These are phyloP conservation scores for Pseudococcus jackbeardsleyi DNA, from an alignment of 2,888 invertebrate genomes.

Conservation along the genomic window DNA sequence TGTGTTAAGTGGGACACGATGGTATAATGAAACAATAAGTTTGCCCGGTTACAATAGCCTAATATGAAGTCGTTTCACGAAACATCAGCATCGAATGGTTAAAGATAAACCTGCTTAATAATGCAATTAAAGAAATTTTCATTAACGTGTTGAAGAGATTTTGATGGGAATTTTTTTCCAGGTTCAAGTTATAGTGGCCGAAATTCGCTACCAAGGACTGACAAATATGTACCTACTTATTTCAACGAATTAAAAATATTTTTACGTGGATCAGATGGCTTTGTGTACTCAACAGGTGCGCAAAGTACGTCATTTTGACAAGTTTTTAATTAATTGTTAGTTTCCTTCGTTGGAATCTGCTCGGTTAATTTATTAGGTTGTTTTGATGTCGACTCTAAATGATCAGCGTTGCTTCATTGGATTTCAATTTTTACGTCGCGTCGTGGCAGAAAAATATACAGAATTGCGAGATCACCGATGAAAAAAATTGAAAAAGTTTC, in stretches of 20 bases:
- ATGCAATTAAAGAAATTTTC: constrained; percentile 6
- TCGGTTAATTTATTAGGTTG: neutral
- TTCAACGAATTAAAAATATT: too few relatives aligned
- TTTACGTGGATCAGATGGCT: too few relatives aligned
- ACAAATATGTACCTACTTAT: neutral
- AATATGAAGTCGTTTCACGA: constrained; percentile 49
- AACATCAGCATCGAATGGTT: constrained; percentile 4
- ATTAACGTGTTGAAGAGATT: neutral
- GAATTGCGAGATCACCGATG: too few relatives aligned
- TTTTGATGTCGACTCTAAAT: neutral
- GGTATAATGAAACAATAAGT: constrained; percentile 46
- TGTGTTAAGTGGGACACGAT: constrained; percentile 36
- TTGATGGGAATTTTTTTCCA: neutral
- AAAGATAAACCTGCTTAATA: constrained; percentile 30
- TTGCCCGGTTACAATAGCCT: constrained; percentile 39
- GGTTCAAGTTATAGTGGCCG: neutral
- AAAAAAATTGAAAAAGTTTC: too few relatives aligned
- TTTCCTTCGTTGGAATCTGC: neutral
- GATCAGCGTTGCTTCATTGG: neutral
- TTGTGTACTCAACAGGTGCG: neutral
- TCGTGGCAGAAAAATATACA: neutral
- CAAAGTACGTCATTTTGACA: neutral
- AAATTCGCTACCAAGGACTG: neutral
- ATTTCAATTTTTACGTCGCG: neutral
- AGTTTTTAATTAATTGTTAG: neutral